These are phyloP conservation scores for Dysmachus trigonus DNA, from an alignment of 2,888 invertebrate species.

Conservation along the genomic window DNA sequence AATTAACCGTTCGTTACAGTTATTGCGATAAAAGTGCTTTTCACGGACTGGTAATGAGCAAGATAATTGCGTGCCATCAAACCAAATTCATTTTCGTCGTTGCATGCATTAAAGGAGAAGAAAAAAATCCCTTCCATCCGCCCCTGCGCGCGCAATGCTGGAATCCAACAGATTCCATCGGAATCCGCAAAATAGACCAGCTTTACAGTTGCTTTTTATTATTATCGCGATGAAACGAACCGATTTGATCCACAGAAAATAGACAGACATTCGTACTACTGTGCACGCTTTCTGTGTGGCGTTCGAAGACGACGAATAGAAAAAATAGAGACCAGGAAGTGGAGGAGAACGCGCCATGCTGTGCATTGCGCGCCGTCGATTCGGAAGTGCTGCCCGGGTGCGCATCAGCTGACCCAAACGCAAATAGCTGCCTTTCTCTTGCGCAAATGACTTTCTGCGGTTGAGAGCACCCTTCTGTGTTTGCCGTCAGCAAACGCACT, in stretches of 20 bases:
- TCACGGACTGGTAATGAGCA: constrained; percentile 23
- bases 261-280: neutral
- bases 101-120: constrained; percentile 21
- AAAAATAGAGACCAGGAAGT: neutral
- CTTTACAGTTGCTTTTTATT: constrained; percentile 16
- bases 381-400: neutral
- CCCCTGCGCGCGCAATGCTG: neutral
- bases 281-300: neutral
- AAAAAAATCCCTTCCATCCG: neutral
- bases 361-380: neutral
- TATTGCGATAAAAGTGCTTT: constrained; percentile 19
- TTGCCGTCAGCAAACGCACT: neutral
- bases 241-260: neutral
- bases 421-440: neutral
- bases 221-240: constrained; percentile 8
- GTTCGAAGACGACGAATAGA: neutral
- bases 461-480: neutral
- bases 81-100: constrained; percentile 35
- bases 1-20: constrained; percentile 27
- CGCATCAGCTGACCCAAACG: neutral
- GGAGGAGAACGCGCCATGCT: neutral
- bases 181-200: constrained; percentile 24
- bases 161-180: neutral
- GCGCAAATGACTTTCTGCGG: neutral
- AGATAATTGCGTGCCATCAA: constrained; percentile 39